Base-by-base conservation (phyloP, 2,888 invertebrate genomes). In the Cyclophora punctaria region DNA sequence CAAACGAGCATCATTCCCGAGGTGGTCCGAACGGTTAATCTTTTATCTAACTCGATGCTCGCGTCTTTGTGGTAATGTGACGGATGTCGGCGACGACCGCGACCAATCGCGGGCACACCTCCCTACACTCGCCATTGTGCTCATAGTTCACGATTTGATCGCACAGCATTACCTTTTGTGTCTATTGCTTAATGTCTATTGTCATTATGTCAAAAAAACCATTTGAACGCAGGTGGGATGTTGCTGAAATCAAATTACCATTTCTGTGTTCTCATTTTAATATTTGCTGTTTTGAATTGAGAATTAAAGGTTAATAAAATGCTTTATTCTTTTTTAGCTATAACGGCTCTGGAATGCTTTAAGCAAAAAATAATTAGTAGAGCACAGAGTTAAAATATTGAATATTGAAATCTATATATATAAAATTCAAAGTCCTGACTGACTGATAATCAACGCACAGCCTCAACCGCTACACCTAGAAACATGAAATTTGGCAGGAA, bases 21-120 rank as follows among this genome's bases (percentile, higher is more conserved):
- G 82, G 82, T 78, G 81, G 81, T 80, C 78, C 61, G 50, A 49
- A 56, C 37, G 5, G 78, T 82, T 77, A 77, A 82, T 80, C 76
- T 77, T 75, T 69, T 70, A 76, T 75, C 77, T 79, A 80, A 35
- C 48, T 34, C 37, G 44, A 41, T 46, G 37, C 34, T 41, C 43
- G 45, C 46, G 34, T 69, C 69, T 71, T 69, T 72, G 75, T 69
- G 60, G 63, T 69, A 64, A 67, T 77, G 78, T 78, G 76, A 77
- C 73, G 77, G 72, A 20, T 20, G 20, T 60, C 63, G 69, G 67
- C 62, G 51, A 52, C 57, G 51, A 50, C 51, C 76, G 69, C 66
- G 68, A 56, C 76, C 63, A 71, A 78, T 78, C 66, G 58, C 53
- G 49, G 64, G 57, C 72, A 71, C 75, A 72, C 77, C 75, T 71